A percentile compares a stretch with the other conserved stretches of the same genome.
Evolutionary conservation across 2,113 vertebrate genomes (phyloP).

Genomic region (Rhabdornis inornatus): DNA sequence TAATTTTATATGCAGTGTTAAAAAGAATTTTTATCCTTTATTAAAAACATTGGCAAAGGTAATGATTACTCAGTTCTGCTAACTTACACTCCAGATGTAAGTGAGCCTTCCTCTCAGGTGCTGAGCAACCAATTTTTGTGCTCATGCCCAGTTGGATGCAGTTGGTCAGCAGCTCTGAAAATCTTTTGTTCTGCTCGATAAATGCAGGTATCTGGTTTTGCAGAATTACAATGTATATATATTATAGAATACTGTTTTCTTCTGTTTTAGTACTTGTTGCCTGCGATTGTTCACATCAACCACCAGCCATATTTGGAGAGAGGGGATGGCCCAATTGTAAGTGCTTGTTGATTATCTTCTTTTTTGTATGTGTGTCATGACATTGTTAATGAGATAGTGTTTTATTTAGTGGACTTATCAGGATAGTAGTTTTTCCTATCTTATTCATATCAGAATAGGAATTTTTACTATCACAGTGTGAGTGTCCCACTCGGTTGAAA

Average conservation of each 20-base stretch:
- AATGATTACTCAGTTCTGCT: neutral
- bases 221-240: neutral
- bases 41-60: neutral
- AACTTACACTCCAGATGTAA: neutral
- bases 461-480: neutral
- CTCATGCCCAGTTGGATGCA: neutral
- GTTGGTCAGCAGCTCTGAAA: neutral
- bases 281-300: slow-evolving; percentile 98
- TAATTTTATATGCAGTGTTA: neutral
- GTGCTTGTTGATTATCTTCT: slow-evolving; percentile 59
- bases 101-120: neutral
- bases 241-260: neutral
- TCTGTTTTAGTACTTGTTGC: slow-evolving; percentile 86
- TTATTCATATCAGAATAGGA: neutral
- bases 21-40: neutral
- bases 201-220: neutral
- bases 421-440: neutral
- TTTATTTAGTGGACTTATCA: neutral
- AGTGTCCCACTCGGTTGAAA: neutral
- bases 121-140: neutral
- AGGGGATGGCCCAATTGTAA: slow-evolving; percentile 96
- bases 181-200: neutral
- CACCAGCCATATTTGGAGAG: slow-evolving; percentile 97
- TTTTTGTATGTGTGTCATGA: neutral
- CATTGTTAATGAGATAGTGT: neutral